phyloP scores from a whole-genome alignment of 2,113 vertebrate genomes.

The Xiphophorus hellerii region DNA sequence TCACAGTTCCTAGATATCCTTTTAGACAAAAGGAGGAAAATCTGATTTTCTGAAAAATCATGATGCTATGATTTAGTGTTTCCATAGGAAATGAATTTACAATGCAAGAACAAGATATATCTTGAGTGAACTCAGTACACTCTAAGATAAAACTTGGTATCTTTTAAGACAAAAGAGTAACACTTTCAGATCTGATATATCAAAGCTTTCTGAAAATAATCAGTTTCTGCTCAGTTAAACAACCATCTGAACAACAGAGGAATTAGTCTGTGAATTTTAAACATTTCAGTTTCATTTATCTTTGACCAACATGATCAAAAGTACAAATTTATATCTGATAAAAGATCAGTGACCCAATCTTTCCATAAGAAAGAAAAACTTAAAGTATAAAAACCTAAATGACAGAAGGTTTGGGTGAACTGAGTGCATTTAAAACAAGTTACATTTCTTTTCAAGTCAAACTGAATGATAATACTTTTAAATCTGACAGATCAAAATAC shows the following conservation, averaged over 20 bases:
- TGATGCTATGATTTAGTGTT: background rate
- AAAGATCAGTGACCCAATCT: background rate
- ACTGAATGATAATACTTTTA: no score
- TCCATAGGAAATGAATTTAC: background rate
- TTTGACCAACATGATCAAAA: background rate
- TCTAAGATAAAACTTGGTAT: background rate
- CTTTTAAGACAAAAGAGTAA: background rate
- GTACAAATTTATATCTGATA: background rate
- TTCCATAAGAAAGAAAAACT: background rate
- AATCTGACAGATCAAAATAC: no score
- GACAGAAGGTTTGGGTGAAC: background rate
- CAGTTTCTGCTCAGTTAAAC: background rate
- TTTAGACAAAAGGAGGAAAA: background rate
- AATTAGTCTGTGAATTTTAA: background rate
- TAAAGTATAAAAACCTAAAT: background rate
- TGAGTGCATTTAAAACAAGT: background rate
- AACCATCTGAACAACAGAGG: background rate
- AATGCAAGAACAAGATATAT: background rate
- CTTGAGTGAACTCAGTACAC: background rate
- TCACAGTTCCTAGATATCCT: background rate
- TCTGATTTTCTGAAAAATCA: background rate
- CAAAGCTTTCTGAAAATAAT: background rate
- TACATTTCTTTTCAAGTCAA: no score
- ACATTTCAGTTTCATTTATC: background rate
- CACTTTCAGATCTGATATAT: background rate